Evolutionary conservation across 2,797 vertebrate species (phyloP).

Genomic region (Nasua narica): DNA sequence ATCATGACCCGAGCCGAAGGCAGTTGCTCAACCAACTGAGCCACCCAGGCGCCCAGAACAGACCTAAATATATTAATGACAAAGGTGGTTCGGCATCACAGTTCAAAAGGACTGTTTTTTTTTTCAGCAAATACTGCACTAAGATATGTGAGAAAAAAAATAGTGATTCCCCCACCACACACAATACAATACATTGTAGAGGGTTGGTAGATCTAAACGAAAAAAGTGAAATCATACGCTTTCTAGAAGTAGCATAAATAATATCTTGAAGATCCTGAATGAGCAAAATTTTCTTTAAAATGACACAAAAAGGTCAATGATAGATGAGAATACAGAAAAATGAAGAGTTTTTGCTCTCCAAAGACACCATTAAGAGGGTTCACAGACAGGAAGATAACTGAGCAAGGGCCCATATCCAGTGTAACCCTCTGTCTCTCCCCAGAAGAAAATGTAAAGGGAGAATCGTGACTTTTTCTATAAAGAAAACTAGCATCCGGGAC

Average conservation of each 20-base stretch:
- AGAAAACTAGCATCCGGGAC: background rate
- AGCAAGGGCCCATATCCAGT: background rate
- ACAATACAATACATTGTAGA: no score
- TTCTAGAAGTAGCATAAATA: background rate
- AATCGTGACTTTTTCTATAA: background rate
- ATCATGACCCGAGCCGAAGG: no score
- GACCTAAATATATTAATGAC: background rate
- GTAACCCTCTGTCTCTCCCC: no score
- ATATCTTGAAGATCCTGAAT: background rate
- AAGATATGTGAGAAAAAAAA: background rate
- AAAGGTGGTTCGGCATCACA: no score
- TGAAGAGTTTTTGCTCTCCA: background rate
- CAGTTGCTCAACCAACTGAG: no score
- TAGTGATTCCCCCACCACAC: fast-evolving
- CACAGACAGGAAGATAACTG: fast-evolving
- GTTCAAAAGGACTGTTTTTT: background rate
- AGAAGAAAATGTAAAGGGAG: background rate
- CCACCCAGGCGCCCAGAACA: no score
- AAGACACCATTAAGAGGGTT: background rate
- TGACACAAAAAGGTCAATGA: background rate
- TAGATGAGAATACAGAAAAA: background rate
- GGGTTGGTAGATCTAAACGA: no score
- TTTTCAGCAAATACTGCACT: no score
- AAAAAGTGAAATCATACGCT: background rate
- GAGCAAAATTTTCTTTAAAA: background rate